Percentiles rank a stretch among this genome's conserved stretches.
Evolutionary conservation across 2,797 vertebrate genomes (phyloP).

Genomic region (Petrocephalus schoutedeni): DNA sequence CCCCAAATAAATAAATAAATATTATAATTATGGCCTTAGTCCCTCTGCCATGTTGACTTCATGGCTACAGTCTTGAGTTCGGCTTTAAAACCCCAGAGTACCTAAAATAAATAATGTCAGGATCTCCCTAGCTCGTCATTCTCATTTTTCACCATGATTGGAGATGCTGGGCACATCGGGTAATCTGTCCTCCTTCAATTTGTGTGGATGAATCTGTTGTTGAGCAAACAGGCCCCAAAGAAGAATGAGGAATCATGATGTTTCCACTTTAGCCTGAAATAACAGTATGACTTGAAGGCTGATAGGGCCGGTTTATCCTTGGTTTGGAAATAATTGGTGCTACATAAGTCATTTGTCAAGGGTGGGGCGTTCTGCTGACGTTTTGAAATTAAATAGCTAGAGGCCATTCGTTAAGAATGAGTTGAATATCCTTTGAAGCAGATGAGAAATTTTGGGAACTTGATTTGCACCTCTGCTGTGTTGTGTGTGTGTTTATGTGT

Average conservation of each 20-base stretch:
- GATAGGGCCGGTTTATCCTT: background rate
- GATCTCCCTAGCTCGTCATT: background rate
- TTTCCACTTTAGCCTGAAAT: background rate
- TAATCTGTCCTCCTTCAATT: background rate
- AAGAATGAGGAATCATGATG: background rate
- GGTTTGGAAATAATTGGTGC: background rate
- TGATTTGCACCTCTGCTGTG: too few species aligned
- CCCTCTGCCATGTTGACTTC: too few species aligned
- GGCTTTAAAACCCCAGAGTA: background rate
- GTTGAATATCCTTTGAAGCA: background rate
- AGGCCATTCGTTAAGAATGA: background rate
- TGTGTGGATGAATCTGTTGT: background rate
- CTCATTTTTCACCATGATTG: background rate
- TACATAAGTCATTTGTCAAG: background rate
- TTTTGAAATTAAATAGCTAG: background rate
- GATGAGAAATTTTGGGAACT: background rate
- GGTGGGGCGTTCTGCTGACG: background rate
- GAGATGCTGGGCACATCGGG: background rate
- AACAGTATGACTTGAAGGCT: background rate
- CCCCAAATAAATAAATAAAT: too few species aligned
- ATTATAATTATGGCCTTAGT: too few species aligned
- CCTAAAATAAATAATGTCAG: background rate
- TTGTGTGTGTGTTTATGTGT: too few species aligned
- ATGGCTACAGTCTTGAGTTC: too few species aligned
- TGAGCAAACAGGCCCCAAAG: background rate